These are phyloP conservation scores for Alsophila aescularia DNA, from an alignment of 2,888 invertebrate genomes.

Conservation along the genomic window DNA sequence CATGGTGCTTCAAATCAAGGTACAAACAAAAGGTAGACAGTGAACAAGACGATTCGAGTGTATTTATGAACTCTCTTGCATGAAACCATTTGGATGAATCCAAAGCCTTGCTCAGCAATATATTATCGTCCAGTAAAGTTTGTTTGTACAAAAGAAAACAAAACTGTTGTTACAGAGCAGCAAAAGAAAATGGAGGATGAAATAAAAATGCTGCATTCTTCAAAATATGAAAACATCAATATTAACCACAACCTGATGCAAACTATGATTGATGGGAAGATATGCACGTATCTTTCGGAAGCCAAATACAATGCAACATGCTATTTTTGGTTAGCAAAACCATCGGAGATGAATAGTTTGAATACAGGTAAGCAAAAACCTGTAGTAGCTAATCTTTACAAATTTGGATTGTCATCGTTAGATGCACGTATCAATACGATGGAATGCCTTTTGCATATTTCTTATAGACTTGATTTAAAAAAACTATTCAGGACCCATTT, in stretches of 20 bases:
- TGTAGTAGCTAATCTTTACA: neutral
- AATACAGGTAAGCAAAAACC: neutral
- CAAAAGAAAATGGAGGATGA: neutral
- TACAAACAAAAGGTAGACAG: neutral
- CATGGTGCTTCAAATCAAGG: neutral
- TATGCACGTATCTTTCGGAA: slow-evolving; percentile 4
- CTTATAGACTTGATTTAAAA: neutral
- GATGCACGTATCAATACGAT: neutral
- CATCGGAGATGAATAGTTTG: slow-evolving; percentile 3
- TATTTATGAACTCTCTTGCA: neutral
- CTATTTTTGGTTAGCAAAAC: slow-evolving; percentile 7
- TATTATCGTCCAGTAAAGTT: slow-evolving; percentile 20
- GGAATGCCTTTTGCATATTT: slow-evolving; percentile 5
- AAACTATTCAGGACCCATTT: neutral
- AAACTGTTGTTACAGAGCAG: neutral
- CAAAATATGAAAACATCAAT: neutral
- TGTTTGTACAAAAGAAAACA: slow-evolving; percentile 9
- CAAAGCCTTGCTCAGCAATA: slow-evolving; percentile 12
- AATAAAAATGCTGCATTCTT: neutral
- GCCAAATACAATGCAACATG: slow-evolving; percentile 9
- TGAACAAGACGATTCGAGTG: neutral
- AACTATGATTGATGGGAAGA: neutral
- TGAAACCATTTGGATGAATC: neutral
- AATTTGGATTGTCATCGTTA: slow-evolving; percentile 1
- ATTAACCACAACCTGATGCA: neutral